Conservation (phyloP, 2,797 vertebrate genomes). For the Tauraco hartlaubi region DNA sequence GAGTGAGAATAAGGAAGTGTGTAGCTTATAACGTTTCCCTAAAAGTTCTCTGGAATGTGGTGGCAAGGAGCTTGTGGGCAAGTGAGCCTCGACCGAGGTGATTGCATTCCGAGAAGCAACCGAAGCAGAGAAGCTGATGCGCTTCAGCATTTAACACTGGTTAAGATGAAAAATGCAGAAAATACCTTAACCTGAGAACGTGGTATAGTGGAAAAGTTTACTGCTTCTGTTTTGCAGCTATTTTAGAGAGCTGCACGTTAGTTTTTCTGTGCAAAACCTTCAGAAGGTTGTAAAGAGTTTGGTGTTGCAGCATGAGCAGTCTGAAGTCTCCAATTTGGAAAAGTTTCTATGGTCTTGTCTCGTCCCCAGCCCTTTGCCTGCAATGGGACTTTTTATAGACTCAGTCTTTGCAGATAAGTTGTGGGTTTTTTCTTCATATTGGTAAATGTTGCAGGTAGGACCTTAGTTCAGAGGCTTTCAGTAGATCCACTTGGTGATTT, state of each 20-base stretch:
- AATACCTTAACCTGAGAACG: not conserved
- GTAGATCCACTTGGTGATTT: not conserved
- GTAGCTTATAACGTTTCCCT: not conserved
- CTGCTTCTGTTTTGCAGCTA: not conserved
- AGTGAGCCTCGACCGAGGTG: accelerated
- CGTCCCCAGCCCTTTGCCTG: not conserved
- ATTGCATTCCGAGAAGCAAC: not conserved
- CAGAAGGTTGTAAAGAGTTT: not conserved
- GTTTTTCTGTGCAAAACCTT: not conserved
- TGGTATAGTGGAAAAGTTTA: not conserved
- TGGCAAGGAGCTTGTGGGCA: not conserved
- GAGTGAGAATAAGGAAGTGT: not conserved
- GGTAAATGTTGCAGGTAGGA: not conserved
- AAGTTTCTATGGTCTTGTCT: not conserved
- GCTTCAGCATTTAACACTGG: not conserved
- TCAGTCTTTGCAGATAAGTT: not conserved
- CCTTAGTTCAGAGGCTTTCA: not conserved
- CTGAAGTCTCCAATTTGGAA: not conserved
- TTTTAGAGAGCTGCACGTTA: not conserved
- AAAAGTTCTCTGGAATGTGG: not conserved
- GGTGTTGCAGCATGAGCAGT: not conserved
- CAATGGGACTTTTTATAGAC: not conserved
- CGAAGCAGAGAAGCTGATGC: not conserved
- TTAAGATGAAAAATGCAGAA: not conserved
- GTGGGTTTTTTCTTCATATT: not conserved